Evolutionary conservation across 1,140 invertebrate genomes (phyloP).

Genomic region (Matsumurasca onukii): DNA sequence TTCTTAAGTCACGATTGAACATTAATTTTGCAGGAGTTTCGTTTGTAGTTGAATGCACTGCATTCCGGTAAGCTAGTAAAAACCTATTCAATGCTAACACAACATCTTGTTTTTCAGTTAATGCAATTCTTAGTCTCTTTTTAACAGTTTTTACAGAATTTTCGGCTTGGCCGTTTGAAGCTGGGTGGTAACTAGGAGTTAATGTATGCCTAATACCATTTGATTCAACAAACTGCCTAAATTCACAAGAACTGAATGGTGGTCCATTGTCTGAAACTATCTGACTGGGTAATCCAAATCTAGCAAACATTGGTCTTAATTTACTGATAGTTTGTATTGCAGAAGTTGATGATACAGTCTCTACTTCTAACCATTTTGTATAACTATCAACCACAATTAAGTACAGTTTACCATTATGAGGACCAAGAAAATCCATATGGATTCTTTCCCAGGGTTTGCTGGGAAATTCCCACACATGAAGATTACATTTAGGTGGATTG

Average conservation of each 20-base stretch:
- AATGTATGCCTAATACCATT: not conserved
- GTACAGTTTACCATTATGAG: not conserved
- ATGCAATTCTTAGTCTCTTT: not conserved
- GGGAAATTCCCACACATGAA: conserved; percentile 31
- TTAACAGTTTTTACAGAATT: not conserved
- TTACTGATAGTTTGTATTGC: not conserved
- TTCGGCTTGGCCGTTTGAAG: not conserved
- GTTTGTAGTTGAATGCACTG: not conserved
- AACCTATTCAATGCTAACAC: not conserved
- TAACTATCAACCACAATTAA: conserved; percentile 7
- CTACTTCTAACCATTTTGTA: conserved; percentile 5
- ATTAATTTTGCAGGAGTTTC: not conserved
- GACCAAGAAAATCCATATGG: not conserved
- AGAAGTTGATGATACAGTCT: not conserved
- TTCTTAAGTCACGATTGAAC: conserved; percentile 6
- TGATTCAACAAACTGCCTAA: not conserved
- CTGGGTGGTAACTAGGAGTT: not conserved
- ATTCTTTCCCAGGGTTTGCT: conserved; percentile 10
- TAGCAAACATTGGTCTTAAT: conserved; percentile 2
- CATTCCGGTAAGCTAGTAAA: conserved; percentile 2
- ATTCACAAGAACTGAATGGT: not conserved
- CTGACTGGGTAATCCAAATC: not conserved
- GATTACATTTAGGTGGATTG: conserved; percentile 4
- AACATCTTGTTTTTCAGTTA: conserved; percentile 2
- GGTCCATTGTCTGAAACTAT: not conserved